Conservation (phyloP, 2,113 vertebrate species). For the Nycticryphes semicollaris region DNA sequence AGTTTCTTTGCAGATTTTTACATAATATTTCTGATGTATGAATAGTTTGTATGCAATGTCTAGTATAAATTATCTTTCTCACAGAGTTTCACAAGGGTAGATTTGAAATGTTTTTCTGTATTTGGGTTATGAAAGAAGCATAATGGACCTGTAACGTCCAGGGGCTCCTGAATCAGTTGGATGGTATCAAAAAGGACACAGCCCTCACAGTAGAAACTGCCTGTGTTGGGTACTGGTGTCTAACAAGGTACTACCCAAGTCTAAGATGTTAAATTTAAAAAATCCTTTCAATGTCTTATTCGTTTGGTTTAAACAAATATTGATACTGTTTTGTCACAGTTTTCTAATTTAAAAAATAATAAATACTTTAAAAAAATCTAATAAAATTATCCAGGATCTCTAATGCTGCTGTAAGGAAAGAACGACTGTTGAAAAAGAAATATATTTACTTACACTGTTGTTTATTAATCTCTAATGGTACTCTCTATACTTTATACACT, state of each 20-base stretch:
- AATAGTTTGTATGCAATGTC: not conserved
- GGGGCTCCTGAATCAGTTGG: not conserved
- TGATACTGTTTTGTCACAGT: not conserved
- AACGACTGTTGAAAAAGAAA: not conserved
- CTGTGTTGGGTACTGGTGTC: accelerated
- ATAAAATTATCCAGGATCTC: not conserved
- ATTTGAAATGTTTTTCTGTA: not conserved
- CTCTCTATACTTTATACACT: not conserved
- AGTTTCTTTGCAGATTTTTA: not conserved
- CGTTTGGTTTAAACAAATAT: not conserved
- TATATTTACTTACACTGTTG: not conserved
- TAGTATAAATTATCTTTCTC: not conserved
- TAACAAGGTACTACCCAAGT: not conserved
- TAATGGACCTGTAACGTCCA: not conserved
- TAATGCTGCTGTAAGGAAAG: not conserved
- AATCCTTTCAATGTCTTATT: not conserved
- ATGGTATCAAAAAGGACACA: not conserved
- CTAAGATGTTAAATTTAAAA: not conserved
- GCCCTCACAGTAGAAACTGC: not conserved
- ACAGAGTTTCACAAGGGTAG: not conserved
- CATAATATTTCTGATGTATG: not conserved
- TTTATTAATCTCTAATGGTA: not conserved
- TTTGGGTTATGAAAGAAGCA: not conserved
- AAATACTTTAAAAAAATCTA: not conserved
- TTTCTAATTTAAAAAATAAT: not conserved